Evolutionary conservation across 2,888 invertebrate species (phyloP), one percentile per base, ranked within the genome.

Genomic region (Leistus spinibarbis): DNA sequence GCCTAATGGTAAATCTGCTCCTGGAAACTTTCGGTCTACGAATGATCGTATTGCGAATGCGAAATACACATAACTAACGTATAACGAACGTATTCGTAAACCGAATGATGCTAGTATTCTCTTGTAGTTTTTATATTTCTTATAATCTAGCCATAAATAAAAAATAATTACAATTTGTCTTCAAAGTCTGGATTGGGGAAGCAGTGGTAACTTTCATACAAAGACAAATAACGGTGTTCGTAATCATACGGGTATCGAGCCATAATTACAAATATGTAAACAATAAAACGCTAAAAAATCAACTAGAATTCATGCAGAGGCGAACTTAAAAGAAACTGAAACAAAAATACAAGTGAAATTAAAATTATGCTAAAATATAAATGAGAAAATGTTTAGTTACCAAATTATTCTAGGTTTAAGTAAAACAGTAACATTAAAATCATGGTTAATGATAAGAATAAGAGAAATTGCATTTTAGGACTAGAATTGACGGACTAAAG

Each of bases 121-220:
- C 40, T 40, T 40, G 5, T 40, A n/a, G n/a, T n/a, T n/a, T n/a
- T n/a, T n/a, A n/a, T n/a, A n/a, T n/a, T n/a, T n/a, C 7, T 40
- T 40, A 40, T 5, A 68, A 71, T 75, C 54, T 17, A 77, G 78
- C n/a, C 77, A 78, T 73, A 78, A 76, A 76, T 77, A 76, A 77
- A 77, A 62, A 69, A 78, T 79, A 81, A 78, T 81, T 81, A 81
- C 81, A 80, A 63, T 80, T 78, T 80, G 71, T 81, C 80, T 76
- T 81, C 81, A 56, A 73, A 79, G 57, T 74, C 77, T 76, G 65
- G 56, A 23, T 75, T 40, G 40, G 40, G 76, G 23, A 76, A 77
- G 60, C 64, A 78, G 68, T 78, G 76, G 40, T 69, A 69, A 20
- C 75, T 76, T 67, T 77, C 78, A 76, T 79, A 80, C 17, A 79